These are phyloP conservation scores for Callimorpha dominula DNA, from an alignment of 2,888 invertebrate species.

Conservation along the genomic window DNA sequence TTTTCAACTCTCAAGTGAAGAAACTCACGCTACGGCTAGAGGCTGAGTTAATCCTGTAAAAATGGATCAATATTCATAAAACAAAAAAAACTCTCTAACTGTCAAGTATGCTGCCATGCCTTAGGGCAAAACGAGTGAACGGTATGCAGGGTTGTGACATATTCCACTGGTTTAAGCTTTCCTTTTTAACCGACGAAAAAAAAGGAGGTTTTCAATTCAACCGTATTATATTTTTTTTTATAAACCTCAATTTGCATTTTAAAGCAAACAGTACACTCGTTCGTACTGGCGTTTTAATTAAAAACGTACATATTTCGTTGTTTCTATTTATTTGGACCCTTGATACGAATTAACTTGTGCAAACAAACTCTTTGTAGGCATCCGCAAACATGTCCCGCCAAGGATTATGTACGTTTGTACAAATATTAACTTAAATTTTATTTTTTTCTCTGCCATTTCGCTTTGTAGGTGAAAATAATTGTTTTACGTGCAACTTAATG, in stretches of 20 bases:
- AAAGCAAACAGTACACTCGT: conserved; percentile 4
- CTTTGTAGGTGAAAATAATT: not conserved
- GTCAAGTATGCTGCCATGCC: not conserved
- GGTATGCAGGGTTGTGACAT: not conserved
- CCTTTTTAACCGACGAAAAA: too few species aligned
- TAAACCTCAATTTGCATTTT: conserved; percentile 14
- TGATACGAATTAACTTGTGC: conserved; percentile 22
- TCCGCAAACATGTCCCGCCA: conserved; percentile 18
- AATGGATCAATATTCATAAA: not conserved
- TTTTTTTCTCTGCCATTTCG: conserved; percentile 1
- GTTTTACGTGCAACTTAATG: not conserved
- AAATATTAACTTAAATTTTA: conserved; percentile 22
- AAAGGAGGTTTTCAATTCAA: too few species aligned
- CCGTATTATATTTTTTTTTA: too few species aligned
- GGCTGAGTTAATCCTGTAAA: not conserved
- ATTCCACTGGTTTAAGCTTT: conserved; percentile 1
- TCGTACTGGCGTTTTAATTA: conserved; percentile 13
- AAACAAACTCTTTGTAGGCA: conserved; percentile 22
- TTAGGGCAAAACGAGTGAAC: not conserved
- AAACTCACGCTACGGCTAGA: not conserved
- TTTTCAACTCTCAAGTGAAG: too few species aligned
- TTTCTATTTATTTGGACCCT: conserved; percentile 19
- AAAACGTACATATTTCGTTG: conserved; percentile 18
- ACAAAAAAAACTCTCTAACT: not conserved
- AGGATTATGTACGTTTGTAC: conserved; percentile 20